phyloP scores from a whole-genome alignment of 37 sponge, comb jelly and placozoan species.

The Sycon ciliatum region DNA sequence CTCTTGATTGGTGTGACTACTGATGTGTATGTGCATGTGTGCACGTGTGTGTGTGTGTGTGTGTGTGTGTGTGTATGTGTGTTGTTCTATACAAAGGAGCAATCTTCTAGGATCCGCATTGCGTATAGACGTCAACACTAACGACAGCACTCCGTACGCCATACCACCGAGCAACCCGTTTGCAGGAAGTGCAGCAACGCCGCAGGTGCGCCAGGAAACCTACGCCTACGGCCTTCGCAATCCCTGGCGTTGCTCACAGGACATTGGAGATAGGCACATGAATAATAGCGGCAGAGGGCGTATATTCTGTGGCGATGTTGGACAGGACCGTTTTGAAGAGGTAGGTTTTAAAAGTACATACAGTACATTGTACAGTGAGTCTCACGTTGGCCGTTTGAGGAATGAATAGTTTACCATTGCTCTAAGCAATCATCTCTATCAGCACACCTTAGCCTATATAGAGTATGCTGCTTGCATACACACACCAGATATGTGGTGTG shows the following conservation, averaged over 20 bases:
- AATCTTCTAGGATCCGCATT: not conserved
- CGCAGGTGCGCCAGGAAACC: slow-evolving; percentile 33
- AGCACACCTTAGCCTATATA: too few species aligned
- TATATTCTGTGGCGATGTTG: slow-evolving; percentile 78
- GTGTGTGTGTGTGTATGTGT: too few species aligned
- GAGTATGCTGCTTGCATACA: not conserved
- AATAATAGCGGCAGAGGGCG: slow-evolving; percentile 40
- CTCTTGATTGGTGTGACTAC: too few species aligned
- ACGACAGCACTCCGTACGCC: slow-evolving; percentile 27
- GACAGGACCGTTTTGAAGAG: slow-evolving; percentile 60
- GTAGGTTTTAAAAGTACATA: slow-evolving; percentile 13
- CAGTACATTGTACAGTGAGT: not conserved
- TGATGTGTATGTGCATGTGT: too few species aligned
- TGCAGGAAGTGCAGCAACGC: slow-evolving; percentile 5
- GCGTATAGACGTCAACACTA: not conserved
- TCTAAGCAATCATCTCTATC: not conserved
- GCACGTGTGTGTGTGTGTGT: too few species aligned
- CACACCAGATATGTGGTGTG: not conserved
- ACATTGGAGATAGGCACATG: slow-evolving; percentile 56
- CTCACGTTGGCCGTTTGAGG: not conserved
- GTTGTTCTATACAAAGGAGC: too few species aligned
- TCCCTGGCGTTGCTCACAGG: slow-evolving; percentile 66
- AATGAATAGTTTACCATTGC: not conserved
- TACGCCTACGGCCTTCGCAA: slow-evolving; percentile 73
- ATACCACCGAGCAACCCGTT: slow-evolving; percentile 67